Percentiles rank a stretch among this genome's conserved stretches.
phyloP scores from a whole-genome alignment of 2,113 vertebrate species.

The Myiopsitta monachus region DNA sequence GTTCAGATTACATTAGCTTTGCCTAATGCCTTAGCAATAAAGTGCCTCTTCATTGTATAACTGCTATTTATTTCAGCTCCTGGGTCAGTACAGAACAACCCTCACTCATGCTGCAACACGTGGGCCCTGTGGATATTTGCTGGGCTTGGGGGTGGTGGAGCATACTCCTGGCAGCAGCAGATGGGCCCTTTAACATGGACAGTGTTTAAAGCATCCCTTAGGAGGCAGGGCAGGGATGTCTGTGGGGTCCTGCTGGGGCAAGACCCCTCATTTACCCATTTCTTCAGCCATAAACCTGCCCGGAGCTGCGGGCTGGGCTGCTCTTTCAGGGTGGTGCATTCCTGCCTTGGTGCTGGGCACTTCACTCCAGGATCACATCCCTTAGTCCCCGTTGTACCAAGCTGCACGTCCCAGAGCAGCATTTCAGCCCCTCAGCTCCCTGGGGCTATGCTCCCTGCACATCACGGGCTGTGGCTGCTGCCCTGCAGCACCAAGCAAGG shows the following conservation, averaged over 20 bases:
- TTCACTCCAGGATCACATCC: fast-evolving
- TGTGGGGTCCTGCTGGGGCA: neutral
- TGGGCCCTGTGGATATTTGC: neutral
- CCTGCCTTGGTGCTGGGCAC: neutral
- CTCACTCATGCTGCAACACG: neutral
- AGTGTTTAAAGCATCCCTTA: neutral
- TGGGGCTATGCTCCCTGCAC: fast-evolving
- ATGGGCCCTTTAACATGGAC: neutral
- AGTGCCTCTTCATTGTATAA: constrained; percentile 62
- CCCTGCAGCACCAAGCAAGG: fast-evolving
- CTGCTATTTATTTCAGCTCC: constrained; percentile 53
- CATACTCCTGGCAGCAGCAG: neutral
- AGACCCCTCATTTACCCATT: fast-evolving
- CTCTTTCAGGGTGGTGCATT: neutral
- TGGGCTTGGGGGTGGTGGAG: neutral
- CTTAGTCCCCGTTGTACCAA: fast-evolving
- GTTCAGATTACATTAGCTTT: constrained; percentile 54
- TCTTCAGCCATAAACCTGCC: fast-evolving
- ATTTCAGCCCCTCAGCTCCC: neutral
- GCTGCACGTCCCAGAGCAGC: neutral
- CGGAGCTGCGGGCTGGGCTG: neutral
- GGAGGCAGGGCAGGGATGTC: neutral
- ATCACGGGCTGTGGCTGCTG: neutral
- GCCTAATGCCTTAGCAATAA: constrained; percentile 62
- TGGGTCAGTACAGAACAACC: constrained; percentile 7